Percentiles rank a stretch among this genome's conserved stretches.
Evolutionary conservation across 2,113 vertebrate genomes (phyloP).

Genomic region (Tetrax tetrax): DNA sequence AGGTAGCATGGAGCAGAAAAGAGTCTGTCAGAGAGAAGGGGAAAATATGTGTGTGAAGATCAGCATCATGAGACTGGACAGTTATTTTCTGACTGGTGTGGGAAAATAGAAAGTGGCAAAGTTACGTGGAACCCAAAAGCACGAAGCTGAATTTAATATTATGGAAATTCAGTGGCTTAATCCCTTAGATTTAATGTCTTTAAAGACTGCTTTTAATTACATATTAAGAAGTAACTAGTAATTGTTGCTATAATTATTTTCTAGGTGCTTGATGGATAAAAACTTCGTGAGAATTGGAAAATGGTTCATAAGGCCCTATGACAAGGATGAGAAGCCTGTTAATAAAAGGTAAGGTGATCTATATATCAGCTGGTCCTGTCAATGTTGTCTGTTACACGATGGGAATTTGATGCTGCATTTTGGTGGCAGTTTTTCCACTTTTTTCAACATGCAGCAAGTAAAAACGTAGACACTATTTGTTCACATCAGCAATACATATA

Average conservation of each 20-base stretch:
- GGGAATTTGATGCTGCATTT: not conserved
- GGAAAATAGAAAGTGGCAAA: not conserved
- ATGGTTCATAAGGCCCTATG: conserved; percentile 96
- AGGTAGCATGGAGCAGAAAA: not conserved
- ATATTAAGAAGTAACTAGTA: not conserved
- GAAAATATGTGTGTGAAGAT: not conserved
- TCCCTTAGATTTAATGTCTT: not conserved
- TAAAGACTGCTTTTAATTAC: not conserved
- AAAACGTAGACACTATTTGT: not conserved
- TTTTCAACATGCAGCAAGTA: not conserved
- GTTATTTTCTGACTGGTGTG: not conserved
- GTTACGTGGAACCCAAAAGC: not conserved
- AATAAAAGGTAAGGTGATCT: conserved; percentile 87
- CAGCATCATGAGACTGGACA: not conserved
- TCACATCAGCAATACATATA: not conserved
- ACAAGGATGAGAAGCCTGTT: conserved; percentile 89
- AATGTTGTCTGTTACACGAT: not conserved
- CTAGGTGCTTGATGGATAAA: conserved; percentile 96
- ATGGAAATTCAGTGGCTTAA: not conserved
- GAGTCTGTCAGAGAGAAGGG: not conserved
- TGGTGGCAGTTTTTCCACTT: not conserved
- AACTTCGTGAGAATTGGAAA: conserved; percentile 94
- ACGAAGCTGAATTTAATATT: not conserved
- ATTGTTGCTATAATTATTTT: conserved; percentile 50
- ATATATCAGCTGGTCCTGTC: not conserved